phyloP scores from a whole-genome alignment of 1,140 invertebrate genomes.

The Panulirus ornatus region DNA sequence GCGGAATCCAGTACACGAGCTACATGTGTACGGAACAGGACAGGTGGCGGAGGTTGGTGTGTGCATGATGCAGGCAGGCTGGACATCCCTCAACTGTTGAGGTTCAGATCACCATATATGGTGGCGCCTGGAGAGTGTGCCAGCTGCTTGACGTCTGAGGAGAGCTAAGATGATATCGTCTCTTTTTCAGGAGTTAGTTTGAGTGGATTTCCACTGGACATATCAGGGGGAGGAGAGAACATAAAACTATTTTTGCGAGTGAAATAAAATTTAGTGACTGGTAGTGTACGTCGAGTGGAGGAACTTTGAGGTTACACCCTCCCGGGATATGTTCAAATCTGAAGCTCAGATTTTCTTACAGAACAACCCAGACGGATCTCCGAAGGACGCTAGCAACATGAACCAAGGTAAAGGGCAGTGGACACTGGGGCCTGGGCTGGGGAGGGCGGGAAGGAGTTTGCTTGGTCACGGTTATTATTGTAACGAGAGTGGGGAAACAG shows the following conservation, averaged over 20 bases:
- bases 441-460: no score
- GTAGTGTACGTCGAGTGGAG: neutral
- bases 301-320: neutral
- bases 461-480: no score
- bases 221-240: neutral
- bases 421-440: no score
- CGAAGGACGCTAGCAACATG: neutral
- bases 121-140: neutral
- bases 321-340: conserved; percentile 8
- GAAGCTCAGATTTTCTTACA: conserved; percentile 16
- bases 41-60: neutral
- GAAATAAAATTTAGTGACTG: neutral
- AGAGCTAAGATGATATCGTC: neutral
- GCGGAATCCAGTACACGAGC: no score
- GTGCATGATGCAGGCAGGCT: neutral
- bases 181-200: neutral
- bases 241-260: neutral
- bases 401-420: neutral
- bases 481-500: no score
- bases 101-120: neutral
- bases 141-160: no score
- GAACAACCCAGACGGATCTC: neutral
- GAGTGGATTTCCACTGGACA: neutral
- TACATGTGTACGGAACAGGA: neutral
- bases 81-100: neutral